Evolutionary conservation across 2,888 invertebrate genomes (phyloP).

Genomic region (Nomada flava): DNA sequence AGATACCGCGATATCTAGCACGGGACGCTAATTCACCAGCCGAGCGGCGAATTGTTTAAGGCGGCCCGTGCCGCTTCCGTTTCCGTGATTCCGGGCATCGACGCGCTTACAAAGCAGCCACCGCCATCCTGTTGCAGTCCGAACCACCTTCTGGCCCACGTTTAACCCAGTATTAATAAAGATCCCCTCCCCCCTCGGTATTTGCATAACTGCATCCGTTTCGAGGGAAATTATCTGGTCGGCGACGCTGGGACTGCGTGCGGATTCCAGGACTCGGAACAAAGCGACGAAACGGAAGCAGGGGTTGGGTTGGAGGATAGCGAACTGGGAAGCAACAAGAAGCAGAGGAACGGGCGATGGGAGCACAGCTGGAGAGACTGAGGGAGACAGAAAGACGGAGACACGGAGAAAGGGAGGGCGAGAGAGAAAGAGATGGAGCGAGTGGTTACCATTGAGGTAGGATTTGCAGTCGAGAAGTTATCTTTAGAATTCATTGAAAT

Average conservation of each 20-base stretch:
- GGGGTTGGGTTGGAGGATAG: neutral
- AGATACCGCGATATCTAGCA: conserved; percentile 41
- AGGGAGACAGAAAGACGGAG: neutral
- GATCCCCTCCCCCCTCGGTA: conserved; percentile 57
- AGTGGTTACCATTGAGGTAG: conserved; percentile 40
- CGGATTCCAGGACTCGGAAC: neutral
- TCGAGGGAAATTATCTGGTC: conserved; percentile 67
- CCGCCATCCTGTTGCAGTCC: conserved; percentile 36
- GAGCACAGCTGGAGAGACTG: no score
- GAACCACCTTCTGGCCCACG: conserved; percentile 43
- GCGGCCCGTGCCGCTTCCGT: conserved; percentile 49
- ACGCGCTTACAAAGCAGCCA: conserved; percentile 34
- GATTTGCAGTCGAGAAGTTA: conserved; percentile 73
- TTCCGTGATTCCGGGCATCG: conserved; percentile 78
- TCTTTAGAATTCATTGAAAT: conserved; percentile 81
- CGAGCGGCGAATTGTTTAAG: conserved; percentile 48
- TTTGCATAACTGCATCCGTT: conserved; percentile 75
- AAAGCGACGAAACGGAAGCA: neutral
- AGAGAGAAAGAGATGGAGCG: neutral
- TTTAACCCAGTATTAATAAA: conserved; percentile 74
- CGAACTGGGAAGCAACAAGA: conserved; percentile 15
- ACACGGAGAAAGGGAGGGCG: neutral
- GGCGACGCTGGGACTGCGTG: conserved; percentile 12
- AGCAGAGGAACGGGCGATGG: conserved; percentile 1
- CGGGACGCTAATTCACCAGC: conserved; percentile 26